Evolutionary conservation across 2,113 vertebrate species (phyloP).

Genomic region (Nesogale talazaci): DNA sequence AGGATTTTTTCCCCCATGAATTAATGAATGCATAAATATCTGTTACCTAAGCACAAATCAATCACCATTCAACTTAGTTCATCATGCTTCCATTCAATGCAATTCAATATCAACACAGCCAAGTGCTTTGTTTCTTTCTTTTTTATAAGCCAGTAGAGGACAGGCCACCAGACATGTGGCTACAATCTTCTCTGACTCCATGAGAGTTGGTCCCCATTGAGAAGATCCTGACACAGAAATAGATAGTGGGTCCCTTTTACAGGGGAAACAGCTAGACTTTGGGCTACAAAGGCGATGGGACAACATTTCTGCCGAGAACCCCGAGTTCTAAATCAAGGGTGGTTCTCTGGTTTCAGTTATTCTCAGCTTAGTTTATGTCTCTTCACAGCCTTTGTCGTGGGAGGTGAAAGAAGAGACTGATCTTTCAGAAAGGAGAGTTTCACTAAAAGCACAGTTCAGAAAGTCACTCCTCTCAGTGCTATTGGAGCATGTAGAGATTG

Average conservation of each 20-base stretch:
- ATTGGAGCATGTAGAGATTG: not conserved
- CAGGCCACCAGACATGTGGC: not conserved
- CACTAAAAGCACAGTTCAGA: not conserved
- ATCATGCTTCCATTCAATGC: not conserved
- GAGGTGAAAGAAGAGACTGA: not conserved
- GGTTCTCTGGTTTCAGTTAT: constrained; percentile 2
- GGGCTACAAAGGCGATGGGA: not conserved
- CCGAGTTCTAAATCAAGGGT: not conserved
- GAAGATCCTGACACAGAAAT: not conserved
- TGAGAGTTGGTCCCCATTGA: not conserved
- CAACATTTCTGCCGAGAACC: not conserved
- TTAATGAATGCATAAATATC: not conserved
- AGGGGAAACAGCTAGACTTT: no score
- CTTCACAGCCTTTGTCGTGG: not conserved
- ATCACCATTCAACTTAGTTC: not conserved
- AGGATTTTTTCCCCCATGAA: constrained; percentile 32
- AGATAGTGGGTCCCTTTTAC: not conserved
- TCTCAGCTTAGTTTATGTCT: not conserved
- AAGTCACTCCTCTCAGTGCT: not conserved
- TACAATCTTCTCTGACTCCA: not conserved
- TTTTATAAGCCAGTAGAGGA: not conserved
- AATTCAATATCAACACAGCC: not conserved
- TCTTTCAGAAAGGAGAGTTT: not conserved
- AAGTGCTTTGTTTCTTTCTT: not conserved
- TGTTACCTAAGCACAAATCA: not conserved